A percentile compares a stretch with the other conserved stretches of the same genome.
Conservation (phyloP, 2,797 vertebrate species). For the Tragelaphus eurycerus region DNA sequence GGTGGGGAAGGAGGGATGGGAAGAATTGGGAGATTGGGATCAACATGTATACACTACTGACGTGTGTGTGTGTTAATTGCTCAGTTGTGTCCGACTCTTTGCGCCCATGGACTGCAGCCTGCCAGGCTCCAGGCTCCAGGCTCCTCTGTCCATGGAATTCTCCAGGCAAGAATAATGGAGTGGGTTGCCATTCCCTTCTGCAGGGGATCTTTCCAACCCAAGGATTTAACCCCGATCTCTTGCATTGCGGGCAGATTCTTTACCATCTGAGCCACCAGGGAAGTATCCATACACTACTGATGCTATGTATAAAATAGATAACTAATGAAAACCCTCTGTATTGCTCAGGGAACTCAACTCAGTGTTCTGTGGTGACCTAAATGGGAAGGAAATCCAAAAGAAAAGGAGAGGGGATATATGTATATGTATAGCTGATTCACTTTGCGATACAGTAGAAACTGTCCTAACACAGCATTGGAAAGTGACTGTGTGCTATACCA, state of each 20-base stretch:
- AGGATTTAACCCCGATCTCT: fast-evolving
- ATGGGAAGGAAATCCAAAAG: background rate
- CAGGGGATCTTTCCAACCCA: background rate
- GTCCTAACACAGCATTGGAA: background rate
- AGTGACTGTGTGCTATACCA: fast-evolving
- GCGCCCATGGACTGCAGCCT: background rate
- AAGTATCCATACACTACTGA: background rate
- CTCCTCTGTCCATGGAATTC: background rate
- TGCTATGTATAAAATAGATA: background rate
- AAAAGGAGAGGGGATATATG: background rate
- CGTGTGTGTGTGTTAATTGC: background rate
- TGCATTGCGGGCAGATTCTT: background rate
- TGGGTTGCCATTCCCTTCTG: background rate
- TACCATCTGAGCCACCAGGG: background rate
- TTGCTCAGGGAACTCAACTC: background rate
- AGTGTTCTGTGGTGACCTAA: background rate
- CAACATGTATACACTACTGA: background rate
- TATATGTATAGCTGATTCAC: background rate
- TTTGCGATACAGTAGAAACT: background rate
- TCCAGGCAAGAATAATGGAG: background rate
- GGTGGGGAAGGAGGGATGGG: background rate
- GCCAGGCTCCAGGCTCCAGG: background rate
- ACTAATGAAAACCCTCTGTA: background rate
- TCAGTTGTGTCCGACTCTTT: background rate
- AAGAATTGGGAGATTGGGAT: background rate